Percentiles rank a stretch among this genome's conserved stretches.
Conservation (phyloP, 1,140 invertebrate genomes). For the Ganaspis sp. region DNA sequence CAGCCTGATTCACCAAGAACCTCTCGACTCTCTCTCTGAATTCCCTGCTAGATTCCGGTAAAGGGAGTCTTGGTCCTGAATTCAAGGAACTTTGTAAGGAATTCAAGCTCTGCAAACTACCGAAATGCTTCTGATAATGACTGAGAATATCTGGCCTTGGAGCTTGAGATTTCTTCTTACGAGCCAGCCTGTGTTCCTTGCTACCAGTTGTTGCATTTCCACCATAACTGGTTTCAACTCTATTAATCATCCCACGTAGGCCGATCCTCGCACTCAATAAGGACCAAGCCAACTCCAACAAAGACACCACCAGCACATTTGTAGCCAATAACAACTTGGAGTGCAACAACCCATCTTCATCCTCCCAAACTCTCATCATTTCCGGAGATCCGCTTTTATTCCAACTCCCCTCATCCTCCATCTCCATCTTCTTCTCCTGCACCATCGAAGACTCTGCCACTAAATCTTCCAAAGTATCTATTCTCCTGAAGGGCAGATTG, state of each 20-base stretch:
- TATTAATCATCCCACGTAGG: constrained; percentile 79
- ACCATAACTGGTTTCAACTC: constrained; percentile 69
- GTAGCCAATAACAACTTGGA: constrained; percentile 71
- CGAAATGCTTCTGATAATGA: constrained; percentile 60
- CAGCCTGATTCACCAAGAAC: constrained; percentile 65
- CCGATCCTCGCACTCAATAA: constrained; percentile 78
- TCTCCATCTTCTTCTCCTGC: constrained; percentile 20
- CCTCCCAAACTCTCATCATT: constrained; percentile 35
- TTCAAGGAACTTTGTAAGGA: constrained; percentile 52
- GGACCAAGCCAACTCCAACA: constrained; percentile 80
- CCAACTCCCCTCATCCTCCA: background rate
- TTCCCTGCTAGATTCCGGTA: constrained; percentile 64
- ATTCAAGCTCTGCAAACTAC: constrained; percentile 58
- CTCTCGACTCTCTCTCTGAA: constrained; percentile 65
- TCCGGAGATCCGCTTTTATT: constrained; percentile 21
- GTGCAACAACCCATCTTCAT: background rate
- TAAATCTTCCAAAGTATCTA: background rate
- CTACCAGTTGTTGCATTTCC: constrained; percentile 37
- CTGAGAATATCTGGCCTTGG: constrained; percentile 62
- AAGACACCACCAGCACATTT: constrained; percentile 79
- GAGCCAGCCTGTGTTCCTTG: constrained; percentile 33
- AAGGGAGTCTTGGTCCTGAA: constrained; percentile 54
- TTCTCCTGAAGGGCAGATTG: background rate
- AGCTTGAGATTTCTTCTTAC: constrained; percentile 35
- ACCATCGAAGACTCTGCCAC: background rate